Evolutionary conservation across 2,113 vertebrate species (phyloP).

Genomic region (Candoia aspera): DNA sequence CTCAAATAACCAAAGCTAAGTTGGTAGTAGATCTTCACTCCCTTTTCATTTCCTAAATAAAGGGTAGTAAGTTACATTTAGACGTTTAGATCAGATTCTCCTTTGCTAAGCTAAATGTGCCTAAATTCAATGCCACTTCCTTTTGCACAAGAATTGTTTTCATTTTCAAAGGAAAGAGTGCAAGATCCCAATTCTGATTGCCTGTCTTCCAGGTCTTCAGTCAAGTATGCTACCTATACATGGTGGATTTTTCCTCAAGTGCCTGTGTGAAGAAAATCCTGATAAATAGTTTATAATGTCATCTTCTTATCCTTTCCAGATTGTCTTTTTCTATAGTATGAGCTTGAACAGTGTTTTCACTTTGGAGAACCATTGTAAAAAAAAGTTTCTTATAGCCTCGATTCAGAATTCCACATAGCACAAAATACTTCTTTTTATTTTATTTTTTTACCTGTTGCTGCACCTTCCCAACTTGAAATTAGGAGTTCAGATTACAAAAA

Average conservation of each 20-base stretch:
- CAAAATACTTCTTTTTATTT: not conserved
- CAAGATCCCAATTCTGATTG: not conserved
- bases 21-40: not conserved
- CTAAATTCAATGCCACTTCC: not conserved
- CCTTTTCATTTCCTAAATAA: not conserved
- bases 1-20: not conserved
- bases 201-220: not conserved
- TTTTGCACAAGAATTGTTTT: not conserved
- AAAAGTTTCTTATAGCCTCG: slow-evolving; percentile 29
- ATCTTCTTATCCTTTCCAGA: slow-evolving; percentile 26
- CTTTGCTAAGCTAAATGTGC: not conserved
- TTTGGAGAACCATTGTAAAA: slow-evolving; percentile 19
- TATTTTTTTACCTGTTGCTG: slow-evolving; percentile 34
- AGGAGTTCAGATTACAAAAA: slow-evolving; percentile 33
- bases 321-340: slow-evolving; percentile 27
- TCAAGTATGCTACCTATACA: slow-evolving; percentile 1
- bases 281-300: slow-evolving; percentile 13
- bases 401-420: slow-evolving; percentile 41
- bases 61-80: not conserved
- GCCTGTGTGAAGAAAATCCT: slow-evolving; percentile 10
- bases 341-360: slow-evolving; percentile 30
- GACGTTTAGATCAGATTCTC: not conserved
- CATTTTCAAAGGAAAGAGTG: slow-evolving; percentile 8
- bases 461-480: slow-evolving; percentile 47
- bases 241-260: slow-evolving; percentile 9